Evolutionary conservation across 2,797 vertebrate species (phyloP).

Genomic region (Pyrocephalus nanus): DNA sequence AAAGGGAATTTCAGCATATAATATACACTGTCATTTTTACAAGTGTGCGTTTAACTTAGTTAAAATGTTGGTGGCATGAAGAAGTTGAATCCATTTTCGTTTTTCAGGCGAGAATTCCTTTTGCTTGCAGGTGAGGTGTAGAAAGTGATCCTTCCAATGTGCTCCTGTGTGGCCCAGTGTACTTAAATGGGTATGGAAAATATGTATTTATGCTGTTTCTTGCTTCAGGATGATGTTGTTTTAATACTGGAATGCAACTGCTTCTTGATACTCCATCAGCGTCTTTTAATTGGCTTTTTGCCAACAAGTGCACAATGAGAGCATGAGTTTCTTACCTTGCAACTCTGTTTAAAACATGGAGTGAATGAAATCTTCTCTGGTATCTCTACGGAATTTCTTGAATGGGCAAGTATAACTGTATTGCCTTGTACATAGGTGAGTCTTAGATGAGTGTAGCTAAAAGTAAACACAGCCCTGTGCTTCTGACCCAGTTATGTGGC

Average conservation of each 20-base stretch:
- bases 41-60: neutral
- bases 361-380: neutral
- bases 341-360: neutral
- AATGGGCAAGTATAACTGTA: neutral
- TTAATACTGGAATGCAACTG: neutral
- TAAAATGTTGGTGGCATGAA: neutral
- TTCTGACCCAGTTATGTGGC: neutral
- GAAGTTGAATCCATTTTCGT: neutral
- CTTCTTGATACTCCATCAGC: neutral
- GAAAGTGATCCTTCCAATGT: neutral
- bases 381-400: neutral
- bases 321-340: neutral
- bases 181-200: slow-evolving; percentile 4
- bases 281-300: neutral
- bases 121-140: neutral
- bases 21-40: neutral
- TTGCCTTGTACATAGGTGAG: neutral
- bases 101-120: neutral
- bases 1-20: neutral
- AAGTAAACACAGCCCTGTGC: neutral
- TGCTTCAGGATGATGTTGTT: neutral
- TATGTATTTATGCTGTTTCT: neutral
- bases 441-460: neutral
- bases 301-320: neutral
- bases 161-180: neutral